Base-by-base conservation (phyloP, 2,888 invertebrate species). In the Melinaea menophilus region DNA sequence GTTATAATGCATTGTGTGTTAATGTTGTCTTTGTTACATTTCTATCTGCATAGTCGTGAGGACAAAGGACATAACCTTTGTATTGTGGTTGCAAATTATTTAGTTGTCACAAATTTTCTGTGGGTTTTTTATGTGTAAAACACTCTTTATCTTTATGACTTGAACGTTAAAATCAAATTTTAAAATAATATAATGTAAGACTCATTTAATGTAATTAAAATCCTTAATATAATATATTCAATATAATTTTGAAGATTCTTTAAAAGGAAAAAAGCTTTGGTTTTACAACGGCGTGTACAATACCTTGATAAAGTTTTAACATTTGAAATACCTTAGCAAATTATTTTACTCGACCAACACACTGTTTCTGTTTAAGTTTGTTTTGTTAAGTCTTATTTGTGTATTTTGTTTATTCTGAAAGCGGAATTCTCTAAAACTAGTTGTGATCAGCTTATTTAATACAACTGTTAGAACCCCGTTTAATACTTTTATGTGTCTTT, bases 281-380 rank as follows among this genome's bases (percentile, higher is more conserved):
- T 59, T 22, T 56, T 13, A 35, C 31, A 56, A 22, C 59, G 46
- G 46, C 35, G 47, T 55, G 48, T 47, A 55, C 56, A 54, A 41
- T 48, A 56, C 64, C 67, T 67, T 66, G 65, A 64, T 69, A 66
- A 56, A 62, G 57, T 63, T 64, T 63, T 67, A 51, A 51, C 51
- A 51, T 71, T 70, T 69, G 69, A 71, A 70, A 68, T 67, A 69
- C 73, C 73, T 37, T 41, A 65, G 67, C 66, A 66, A 71, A 73
- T 73, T 75, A 72, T 73, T 72, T 71, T 60, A 65, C 65, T 66
- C 68, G 67, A 59, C 67, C 66, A 62, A 68, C 60, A 66, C 72
- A 71, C 71, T 71, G 71, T 73, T 72, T 72, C 63, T 63, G 31
- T 51, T 55, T 55, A 22, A 55, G 57, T 58, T 46, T 33, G 56